Evolutionary conservation across 2,113 vertebrate genomes (phyloP).

Genomic region (Sakesphorus luctuosus): DNA sequence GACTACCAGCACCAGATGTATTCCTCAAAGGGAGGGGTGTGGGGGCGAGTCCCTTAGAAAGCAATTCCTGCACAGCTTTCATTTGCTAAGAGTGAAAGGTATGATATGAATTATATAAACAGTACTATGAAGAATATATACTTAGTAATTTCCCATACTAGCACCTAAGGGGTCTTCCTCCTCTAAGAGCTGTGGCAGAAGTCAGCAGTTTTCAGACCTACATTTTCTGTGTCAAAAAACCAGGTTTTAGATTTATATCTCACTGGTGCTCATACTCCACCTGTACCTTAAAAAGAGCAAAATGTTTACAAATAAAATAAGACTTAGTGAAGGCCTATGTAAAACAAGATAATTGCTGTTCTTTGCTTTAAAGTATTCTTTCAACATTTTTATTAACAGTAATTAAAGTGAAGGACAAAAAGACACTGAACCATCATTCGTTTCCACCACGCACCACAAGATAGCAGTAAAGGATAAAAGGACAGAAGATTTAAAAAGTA

Average conservation of each 20-base stretch:
- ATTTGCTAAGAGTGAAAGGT: not conserved
- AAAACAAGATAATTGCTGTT: not conserved
- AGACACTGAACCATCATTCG: no score
- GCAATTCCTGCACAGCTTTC: not conserved
- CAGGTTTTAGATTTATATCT: not conserved
- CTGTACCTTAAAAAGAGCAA: not conserved
- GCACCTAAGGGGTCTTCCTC: not conserved
- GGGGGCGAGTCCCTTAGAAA: not conserved
- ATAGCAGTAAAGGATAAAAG: conserved; percentile 49
- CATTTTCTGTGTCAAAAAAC: not conserved
- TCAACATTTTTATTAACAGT: not conserved
- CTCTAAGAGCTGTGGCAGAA: not conserved
- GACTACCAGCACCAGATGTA: not conserved
- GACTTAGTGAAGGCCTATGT: not conserved
- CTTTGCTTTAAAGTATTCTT: not conserved
- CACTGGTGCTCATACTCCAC: not conserved
- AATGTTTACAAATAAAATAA: not conserved
- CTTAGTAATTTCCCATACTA: not conserved
- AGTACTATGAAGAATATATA: not conserved
- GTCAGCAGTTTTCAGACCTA: not conserved
- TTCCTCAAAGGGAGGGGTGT: not conserved
- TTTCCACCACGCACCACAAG: conserved; percentile 15
- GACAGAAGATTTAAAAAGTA: not conserved
- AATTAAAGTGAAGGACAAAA: not conserved
- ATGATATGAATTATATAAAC: not conserved